These are phyloP conservation scores for Pardosa pseudoannulata DNA, from an alignment of 2,888 invertebrate genomes.

Conservation along the genomic window DNA sequence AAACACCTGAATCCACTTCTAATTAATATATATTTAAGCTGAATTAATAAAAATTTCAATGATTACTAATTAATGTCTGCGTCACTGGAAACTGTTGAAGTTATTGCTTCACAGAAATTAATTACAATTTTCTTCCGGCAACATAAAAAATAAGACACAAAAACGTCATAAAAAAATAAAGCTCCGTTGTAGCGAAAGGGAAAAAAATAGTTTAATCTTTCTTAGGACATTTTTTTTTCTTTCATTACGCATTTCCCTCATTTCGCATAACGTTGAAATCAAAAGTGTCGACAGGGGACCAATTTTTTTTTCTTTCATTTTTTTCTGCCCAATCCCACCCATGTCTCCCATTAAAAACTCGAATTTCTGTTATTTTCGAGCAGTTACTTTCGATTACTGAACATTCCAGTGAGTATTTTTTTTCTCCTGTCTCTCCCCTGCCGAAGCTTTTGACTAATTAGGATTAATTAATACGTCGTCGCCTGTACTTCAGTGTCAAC, in stretches of 20 bases:
- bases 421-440: slow-evolving; percentile 7
- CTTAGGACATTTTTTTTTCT: background rate
- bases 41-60: slow-evolving; percentile 9
- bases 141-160: background rate
- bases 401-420: slow-evolving; percentile 7
- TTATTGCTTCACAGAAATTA: background rate
- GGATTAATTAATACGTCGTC: slow-evolving; percentile 71
- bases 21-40: slow-evolving; percentile 10
- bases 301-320: too few relatives aligned
- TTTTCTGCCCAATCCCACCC: slow-evolving; percentile 35
- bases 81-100: slow-evolving; percentile 8
- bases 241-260: background rate
- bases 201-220: background rate
- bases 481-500: slow-evolving; percentile 31
- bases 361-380: slow-evolving; percentile 52
- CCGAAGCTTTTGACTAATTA: slow-evolving; percentile 55
- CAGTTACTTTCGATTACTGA: slow-evolving; percentile 58
- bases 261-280: slow-evolving; percentile 1
- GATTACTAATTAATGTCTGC: background rate
- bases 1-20: background rate
- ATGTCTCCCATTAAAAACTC: slow-evolving; percentile 62
- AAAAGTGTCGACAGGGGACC: slow-evolving; percentile 32
- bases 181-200: background rate
- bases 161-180: background rate
- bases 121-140: background rate